Base-by-base conservation (phyloP, 1,140 invertebrate genomes). In the Drosophila dunni region DNA sequence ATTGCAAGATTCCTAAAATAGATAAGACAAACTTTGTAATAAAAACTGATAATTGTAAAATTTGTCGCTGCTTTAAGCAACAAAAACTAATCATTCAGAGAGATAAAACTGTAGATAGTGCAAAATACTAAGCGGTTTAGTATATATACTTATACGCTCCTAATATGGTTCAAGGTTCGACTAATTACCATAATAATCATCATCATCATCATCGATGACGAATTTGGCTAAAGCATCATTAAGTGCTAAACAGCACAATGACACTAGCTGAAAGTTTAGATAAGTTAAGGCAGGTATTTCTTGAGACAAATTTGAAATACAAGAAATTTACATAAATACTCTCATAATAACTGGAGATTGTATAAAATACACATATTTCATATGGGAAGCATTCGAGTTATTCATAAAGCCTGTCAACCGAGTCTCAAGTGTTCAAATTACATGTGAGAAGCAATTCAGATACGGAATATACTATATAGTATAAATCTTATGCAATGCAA, bases 101-200 rank as follows among this genome's bases (percentile, higher is more conserved):
- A 56, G 64, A 68, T 73, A 68, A 61, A 61, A 54, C 15, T 42
- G 42, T 33, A 71, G 61, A 65, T 64, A 65, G 48, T 48, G 51
- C 60, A 11, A 68, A 68, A 48, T 38, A 48, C 3, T 3, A 40
- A 45, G 33, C 24, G 33, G 34, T 8, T 17, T 17, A 24, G 29
- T 36, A 53, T 53, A 34, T 15, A 53, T 53, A 65, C 24, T 29
- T 29, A 60, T 58, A 46, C 48, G 38, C 17, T 62, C 42, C 44
- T 62, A 69, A 74, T 62, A 38, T 74, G 65, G 57, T 69, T 74
- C 65, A 74, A 74, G 71, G 71, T 63, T 61, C 66, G 17, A 15
- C 36, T 44, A 69, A 74, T 73, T 73, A 68, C 65, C 57, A 71
- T 71, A 63, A 56, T 46, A 61, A 48, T 64, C 42, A 54, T 63